Evolutionary conservation across 2,888 invertebrate species (phyloP).

Genomic region (Pteria penguin): DNA sequence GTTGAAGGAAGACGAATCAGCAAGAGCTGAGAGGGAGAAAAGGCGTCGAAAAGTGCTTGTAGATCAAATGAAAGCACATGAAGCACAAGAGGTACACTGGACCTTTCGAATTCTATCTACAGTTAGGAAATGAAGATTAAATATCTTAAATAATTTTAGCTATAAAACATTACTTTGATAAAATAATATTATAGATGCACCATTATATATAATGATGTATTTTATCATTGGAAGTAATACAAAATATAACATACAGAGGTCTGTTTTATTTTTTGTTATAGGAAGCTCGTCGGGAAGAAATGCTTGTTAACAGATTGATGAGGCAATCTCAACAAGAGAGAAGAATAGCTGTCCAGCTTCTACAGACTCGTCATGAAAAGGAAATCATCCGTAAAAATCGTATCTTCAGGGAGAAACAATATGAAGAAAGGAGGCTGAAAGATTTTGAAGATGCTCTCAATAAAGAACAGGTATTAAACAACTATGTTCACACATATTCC

Average conservation of each 20-base stretch:
- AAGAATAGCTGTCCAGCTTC: conserved; percentile 79
- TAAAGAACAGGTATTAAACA: conserved; percentile 78
- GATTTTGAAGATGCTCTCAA: conserved; percentile 80
- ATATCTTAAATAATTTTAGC: no score
- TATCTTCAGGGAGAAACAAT: conserved; percentile 75
- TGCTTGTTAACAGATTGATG: conserved; percentile 79
- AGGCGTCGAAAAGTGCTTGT: conserved; percentile 79
- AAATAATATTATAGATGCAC: no score
- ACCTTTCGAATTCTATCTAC: no score
- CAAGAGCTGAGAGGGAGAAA: conserved; percentile 78
- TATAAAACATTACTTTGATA: no score
- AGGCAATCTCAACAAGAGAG: conserved; percentile 80
- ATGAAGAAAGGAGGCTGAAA: conserved; percentile 75
- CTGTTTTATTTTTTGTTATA: conserved; percentile 41
- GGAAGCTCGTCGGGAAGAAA: conserved; percentile 79
- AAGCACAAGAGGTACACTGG: conserved; percentile 78
- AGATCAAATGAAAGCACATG: conserved; percentile 79
- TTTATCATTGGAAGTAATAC: no score
- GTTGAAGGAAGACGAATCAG: conserved; percentile 78
- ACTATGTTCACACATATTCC: no score
- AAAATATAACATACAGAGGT: conserved; percentile 3
- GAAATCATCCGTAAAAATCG: conserved; percentile 78
- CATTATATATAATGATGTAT: no score
- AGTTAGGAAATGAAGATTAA: no score
- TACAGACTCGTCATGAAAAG: conserved; percentile 79